phyloP scores from a whole-genome alignment of 2,113 vertebrate genomes.

The Cephalopholis sonnerati region DNA sequence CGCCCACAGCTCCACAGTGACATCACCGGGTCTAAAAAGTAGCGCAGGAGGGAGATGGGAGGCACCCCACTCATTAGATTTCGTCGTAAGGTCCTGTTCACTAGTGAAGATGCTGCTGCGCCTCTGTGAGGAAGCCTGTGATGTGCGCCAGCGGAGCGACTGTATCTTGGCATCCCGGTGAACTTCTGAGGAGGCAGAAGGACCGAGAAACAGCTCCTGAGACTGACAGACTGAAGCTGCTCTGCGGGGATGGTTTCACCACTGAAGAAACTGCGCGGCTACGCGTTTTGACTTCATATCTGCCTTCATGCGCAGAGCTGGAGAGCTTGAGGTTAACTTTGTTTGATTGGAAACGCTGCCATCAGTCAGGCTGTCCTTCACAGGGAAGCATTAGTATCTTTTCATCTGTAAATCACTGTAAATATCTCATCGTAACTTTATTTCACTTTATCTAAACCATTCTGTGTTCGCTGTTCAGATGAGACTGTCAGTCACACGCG shows the following conservation, averaged over 20 bases:
- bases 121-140: constrained; percentile 44
- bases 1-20: constrained; percentile 76
- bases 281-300: constrained; percentile 22
- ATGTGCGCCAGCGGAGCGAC: constrained; percentile 49
- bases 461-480: neutral
- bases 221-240: constrained; percentile 4
- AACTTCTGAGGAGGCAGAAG: constrained; percentile 48
- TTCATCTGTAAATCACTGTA: neutral
- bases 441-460: neutral
- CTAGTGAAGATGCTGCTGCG: constrained; percentile 67
- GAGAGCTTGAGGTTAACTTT: constrained; percentile 53
- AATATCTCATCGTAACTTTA: constrained; percentile 15
- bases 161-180: constrained; percentile 24
- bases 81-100: constrained; percentile 68
- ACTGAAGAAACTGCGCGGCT: neutral
- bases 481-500: constrained; percentile 14
- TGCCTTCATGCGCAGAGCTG: constrained; percentile 30
- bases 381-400: neutral
- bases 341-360: constrained; percentile 13
- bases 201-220: constrained; percentile 18
- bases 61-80: constrained; percentile 76
- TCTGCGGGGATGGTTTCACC: constrained; percentile 23
- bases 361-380: neutral
- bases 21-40: constrained; percentile 78
- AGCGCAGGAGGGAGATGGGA: constrained; percentile 71